A percentile compares a stretch with the other conserved stretches of the same genome.
phyloP scores from a whole-genome alignment of 2,888 invertebrate species.

The Leptogaster cylindrica region DNA sequence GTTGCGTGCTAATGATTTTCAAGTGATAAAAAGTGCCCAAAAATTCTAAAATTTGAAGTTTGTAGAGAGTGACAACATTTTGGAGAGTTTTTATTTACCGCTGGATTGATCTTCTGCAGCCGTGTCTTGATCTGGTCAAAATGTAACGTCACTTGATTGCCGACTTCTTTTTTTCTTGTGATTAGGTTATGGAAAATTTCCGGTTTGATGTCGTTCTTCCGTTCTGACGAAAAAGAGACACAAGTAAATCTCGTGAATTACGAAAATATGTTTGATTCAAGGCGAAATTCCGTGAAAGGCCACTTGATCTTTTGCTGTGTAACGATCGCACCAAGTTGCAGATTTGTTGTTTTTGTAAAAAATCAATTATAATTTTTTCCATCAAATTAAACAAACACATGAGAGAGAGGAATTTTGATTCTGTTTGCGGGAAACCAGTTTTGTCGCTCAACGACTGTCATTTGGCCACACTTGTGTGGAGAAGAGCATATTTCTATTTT shows the following conservation, averaged over 20 bases:
- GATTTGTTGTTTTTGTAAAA: conserved; percentile 8
- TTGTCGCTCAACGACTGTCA: conserved; percentile 29
- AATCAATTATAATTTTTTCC: conserved; percentile 14
- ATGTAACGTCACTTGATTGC: conserved; percentile 11
- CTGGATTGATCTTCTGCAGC: not conserved
- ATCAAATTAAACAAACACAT: conserved; percentile 11
- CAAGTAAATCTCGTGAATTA: not conserved
- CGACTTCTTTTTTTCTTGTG: not conserved
- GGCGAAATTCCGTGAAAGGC: conserved; percentile 7
- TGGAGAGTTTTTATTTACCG: not conserved
- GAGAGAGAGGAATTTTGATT: not conserved
- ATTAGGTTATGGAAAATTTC: not conserved
- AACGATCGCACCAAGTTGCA: not conserved
- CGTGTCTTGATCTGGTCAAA: conserved; percentile 6
- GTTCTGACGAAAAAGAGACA: no score
- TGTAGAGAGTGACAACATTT: not conserved
- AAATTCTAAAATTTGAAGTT: not conserved
- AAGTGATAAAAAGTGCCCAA: not conserved
- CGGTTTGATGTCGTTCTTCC: not conserved
- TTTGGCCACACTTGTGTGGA: no score
- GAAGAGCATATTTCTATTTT: no score
- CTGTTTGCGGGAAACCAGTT: conserved; percentile 22
- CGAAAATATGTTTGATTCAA: conserved; percentile 2
- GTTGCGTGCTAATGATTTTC: conserved; percentile 13
- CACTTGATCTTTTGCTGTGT: conserved; percentile 23